These are phyloP conservation scores for Lacerta viridis DNA, from an alignment of 2,797 vertebrate genomes.

Conservation along the genomic window DNA sequence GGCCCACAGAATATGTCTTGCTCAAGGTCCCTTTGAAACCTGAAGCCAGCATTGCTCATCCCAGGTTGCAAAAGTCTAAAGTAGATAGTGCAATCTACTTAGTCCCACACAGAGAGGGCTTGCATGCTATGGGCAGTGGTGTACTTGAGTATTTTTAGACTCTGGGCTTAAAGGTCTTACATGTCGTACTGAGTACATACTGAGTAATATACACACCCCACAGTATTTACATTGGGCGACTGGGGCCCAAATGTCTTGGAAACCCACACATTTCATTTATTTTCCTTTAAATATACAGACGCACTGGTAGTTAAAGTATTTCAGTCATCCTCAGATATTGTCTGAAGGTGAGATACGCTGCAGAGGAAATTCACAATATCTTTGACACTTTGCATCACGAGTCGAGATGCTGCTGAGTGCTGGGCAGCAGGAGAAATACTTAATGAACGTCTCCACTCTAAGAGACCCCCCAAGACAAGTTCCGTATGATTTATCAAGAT, in stretches of 20 bases:
- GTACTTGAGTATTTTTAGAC: too few species aligned
- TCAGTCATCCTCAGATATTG: slow-evolving; percentile 28
- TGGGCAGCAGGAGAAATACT: slow-evolving; percentile 16
- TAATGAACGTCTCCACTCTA: slow-evolving; percentile 34
- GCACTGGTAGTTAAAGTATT: not conserved
- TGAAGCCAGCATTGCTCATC: too few species aligned
- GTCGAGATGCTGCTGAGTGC: slow-evolving; percentile 5
- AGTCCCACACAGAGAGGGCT: not conserved
- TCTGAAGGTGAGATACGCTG: not conserved
- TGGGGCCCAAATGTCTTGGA: not conserved
- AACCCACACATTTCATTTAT: not conserved
- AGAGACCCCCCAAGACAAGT: slow-evolving; percentile 8
- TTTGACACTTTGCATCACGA: slow-evolving; percentile 51
- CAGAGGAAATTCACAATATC: slow-evolving; percentile 40
- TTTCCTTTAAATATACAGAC: slow-evolving; percentile 11
- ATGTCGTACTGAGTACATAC: not conserved
- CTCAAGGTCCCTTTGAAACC: too few species aligned
- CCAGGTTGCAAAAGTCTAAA: not conserved
- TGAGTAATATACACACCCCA: not conserved
- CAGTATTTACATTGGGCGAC: not conserved
- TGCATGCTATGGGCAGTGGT: not conserved
- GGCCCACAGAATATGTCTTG: too few species aligned
- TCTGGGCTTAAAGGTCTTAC: too few species aligned
- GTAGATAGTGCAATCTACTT: not conserved
- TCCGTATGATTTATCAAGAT: not conserved